These are phyloP conservation scores for Pygmarrhopalites habei DNA, from an alignment of 1,140 invertebrate species.

Conservation along the genomic window DNA sequence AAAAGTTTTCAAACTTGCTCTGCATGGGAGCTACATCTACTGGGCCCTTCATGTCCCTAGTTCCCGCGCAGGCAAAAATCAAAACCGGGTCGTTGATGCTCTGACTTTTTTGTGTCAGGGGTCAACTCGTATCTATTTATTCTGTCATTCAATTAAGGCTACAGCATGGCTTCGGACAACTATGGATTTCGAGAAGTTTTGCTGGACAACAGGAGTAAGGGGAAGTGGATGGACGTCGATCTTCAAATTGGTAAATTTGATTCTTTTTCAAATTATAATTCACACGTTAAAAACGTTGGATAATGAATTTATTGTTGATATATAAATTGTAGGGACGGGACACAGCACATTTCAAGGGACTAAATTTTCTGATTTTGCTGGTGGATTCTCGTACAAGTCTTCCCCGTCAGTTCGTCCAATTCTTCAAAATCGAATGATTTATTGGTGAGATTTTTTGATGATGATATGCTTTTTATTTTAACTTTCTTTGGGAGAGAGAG, in stretches of 20 bases:
- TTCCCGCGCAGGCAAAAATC: too few relatives aligned
- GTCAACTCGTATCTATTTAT: too few relatives aligned
- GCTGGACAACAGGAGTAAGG: constrained; percentile 30
- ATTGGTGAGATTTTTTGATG: constrained; percentile 27
- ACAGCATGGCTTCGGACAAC: constrained; percentile 16
- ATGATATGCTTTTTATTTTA: too few relatives aligned
- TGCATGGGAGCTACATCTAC: too few relatives aligned
- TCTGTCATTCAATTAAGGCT: not conserved
- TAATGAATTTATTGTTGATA: not conserved
- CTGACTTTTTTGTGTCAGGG: too few relatives aligned
- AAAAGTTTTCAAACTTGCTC: too few relatives aligned
- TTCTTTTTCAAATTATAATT: not conserved
- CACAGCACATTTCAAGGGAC: constrained; percentile 39
- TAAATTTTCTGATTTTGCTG: constrained; percentile 37
- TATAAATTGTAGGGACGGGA: constrained; percentile 29
- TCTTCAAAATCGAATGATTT: constrained; percentile 34
- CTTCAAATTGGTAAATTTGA: constrained; percentile 32
- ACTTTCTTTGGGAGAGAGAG: too few relatives aligned
- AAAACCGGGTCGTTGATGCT: too few relatives aligned
- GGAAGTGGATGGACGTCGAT: constrained; percentile 37
- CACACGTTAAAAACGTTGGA: not conserved
- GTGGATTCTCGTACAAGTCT: constrained; percentile 35
- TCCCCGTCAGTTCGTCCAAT: constrained; percentile 10
- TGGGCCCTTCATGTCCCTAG: too few relatives aligned
- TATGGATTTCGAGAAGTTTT: constrained; percentile 35